Percentiles rank a stretch among this genome's conserved stretches.
These are phyloP conservation scores for Uloborus plumipes DNA, from an alignment of 2,888 invertebrate species.

Conservation along the genomic window DNA sequence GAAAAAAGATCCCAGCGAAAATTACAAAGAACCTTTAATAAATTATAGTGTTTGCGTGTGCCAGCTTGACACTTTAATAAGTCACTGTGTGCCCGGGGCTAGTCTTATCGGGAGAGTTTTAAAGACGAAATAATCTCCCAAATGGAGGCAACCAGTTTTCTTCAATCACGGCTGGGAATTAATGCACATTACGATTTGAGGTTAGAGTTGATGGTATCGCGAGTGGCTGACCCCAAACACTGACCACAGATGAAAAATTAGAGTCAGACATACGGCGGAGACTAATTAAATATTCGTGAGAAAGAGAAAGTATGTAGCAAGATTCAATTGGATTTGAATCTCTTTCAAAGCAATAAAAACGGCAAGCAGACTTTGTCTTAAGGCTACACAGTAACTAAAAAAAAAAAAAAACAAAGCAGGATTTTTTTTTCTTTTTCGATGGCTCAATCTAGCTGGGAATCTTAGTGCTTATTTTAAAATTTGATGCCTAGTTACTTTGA, in stretches of 20 bases:
- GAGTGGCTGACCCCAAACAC: not conserved
- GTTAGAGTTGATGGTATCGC: not conserved
- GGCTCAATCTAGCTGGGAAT: no score
- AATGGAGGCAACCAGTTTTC: conserved; percentile 15
- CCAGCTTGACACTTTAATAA: conserved; percentile 47
- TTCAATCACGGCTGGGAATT: conserved; percentile 11
- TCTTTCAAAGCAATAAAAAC: no score
- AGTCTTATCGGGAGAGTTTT: conserved; percentile 22
- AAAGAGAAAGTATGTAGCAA: no score
- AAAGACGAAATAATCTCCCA: conserved; percentile 2
- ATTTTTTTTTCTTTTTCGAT: no score
- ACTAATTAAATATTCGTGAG: not conserved
- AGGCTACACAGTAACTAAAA: no score
- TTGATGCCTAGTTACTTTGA: no score
- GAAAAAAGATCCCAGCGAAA: conserved; percentile 14
- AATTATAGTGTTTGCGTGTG: conserved; percentile 57
- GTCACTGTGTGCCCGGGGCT: conserved; percentile 23
- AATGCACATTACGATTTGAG: conserved; percentile 10
- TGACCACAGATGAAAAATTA: conserved; percentile 6
- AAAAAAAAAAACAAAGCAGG: no score
- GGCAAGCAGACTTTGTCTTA: no score
- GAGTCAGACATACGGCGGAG: not conserved
- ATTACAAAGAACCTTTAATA: conserved; percentile 55
- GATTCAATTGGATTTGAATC: not conserved
- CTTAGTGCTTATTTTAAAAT: no score